phyloP scores from a whole-genome alignment of 2,113 vertebrate species.

The Casuarius casuarius region DNA sequence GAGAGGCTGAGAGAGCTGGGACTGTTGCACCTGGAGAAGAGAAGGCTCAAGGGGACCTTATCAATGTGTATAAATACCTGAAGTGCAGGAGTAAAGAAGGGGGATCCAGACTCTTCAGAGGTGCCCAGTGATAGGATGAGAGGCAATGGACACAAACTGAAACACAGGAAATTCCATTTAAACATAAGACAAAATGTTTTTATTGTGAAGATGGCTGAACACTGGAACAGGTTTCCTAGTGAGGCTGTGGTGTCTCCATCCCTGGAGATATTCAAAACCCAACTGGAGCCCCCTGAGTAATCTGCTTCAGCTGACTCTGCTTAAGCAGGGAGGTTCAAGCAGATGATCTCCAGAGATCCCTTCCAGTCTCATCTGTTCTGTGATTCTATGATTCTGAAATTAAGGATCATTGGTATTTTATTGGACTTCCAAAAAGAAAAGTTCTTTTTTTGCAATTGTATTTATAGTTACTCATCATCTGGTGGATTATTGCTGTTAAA shows the following conservation, averaged over 20 bases:
- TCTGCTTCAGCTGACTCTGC: too few species aligned
- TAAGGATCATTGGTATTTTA: background rate
- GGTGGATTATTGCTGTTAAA: background rate
- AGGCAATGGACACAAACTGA: too few species aligned
- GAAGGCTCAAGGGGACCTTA: background rate
- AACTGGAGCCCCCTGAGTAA: background rate
- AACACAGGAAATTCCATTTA: background rate
- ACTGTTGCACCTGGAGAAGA: background rate
- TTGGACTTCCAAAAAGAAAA: background rate
- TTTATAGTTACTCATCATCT: background rate
- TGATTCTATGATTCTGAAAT: background rate
- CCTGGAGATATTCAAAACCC: background rate
- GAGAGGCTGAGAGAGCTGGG: background rate
- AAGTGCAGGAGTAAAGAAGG: background rate
- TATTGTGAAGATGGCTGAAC: background rate
- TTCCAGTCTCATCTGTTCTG: background rate
- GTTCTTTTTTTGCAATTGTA: rapidly evolving
- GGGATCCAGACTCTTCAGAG: background rate
- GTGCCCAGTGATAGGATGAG: background rate
- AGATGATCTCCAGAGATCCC: background rate
- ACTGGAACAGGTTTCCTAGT: background rate
- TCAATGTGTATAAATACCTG: background rate
- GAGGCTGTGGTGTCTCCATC: background rate
- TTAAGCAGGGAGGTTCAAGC: background rate
- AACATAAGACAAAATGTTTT: background rate